Base-by-base conservation (phyloP, 2,797 vertebrate genomes). In the Sebastolobus altivelis region DNA sequence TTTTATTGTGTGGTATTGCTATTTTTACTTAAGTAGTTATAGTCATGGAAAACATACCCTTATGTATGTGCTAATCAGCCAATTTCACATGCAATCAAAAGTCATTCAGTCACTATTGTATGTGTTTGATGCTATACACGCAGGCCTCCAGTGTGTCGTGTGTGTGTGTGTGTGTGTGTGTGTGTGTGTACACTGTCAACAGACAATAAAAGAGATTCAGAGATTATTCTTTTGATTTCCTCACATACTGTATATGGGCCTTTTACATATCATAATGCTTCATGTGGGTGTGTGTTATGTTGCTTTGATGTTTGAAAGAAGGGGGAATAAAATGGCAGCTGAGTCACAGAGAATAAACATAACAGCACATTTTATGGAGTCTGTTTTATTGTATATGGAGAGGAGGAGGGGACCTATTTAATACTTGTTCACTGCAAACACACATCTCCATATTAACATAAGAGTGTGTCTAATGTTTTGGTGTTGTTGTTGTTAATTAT, bases 261-360 rank as follows among this genome's bases (percentile, higher is more conserved):
- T 69, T 84, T 72, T 81, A 40, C 56, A 55, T 73, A 60, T 60
- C 38, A 33, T 75, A 85, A 69, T 49, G 37, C 49, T 67, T 13
- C 13, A 52, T 80, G 85, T 80, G 84, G 71, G 75, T 56, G 86
- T 77, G 84, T 71, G 67, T 78, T 80, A 40, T 69, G 37, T 62
- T 66, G 52, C 80, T 91, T 88, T 92, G 72, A 93, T 90, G 65
- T 84, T 87, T 18, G 27, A 66, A 31, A 82, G 77, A 72, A 58
- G 63, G 25, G 55, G 59, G 63, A 81, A 78, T 81, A 63, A 73
- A 86, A 88, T 75, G 18, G 38, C 82, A 81, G 43, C 61, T 91
- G 83, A 88, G 80, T 89, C 88, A 92, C 70, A 43, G 40, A 77
- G 58, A 88, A 75, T 84, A 55, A 82, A 61, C 38, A 77, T 13